These are phyloP conservation scores for Centroberyx gerrardi DNA, from an alignment of 2,797 vertebrate genomes.

Conservation along the genomic window DNA sequence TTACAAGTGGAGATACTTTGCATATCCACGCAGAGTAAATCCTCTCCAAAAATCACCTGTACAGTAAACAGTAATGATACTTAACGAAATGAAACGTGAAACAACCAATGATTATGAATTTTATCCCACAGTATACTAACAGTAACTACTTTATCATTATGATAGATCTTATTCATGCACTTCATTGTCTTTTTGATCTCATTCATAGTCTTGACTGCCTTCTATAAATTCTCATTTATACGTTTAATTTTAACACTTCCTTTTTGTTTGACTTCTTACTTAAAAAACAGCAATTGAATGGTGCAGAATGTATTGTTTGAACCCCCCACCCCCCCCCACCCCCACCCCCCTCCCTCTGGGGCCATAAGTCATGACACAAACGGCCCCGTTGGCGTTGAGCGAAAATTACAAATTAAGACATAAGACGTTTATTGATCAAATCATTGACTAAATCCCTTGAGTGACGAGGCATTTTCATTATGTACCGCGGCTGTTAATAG, in stretches of 20 bases:
- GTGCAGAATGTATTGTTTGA: neutral
- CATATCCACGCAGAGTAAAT: no score
- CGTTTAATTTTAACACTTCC: neutral
- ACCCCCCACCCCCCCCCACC: neutral
- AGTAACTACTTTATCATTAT: neutral
- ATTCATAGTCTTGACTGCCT: neutral
- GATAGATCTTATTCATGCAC: neutral
- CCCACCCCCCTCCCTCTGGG: conserved; percentile 4
- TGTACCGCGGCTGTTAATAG: conserved; percentile 53
- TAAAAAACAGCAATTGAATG: conserved; percentile 12
- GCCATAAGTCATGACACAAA: conserved; percentile 39
- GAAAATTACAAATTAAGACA: conserved; percentile 60
- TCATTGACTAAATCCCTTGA: conserved; percentile 51
- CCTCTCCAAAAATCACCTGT: no score
- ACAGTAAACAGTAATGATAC: no score
- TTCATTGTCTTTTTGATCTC: neutral
- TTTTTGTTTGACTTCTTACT: neutral
- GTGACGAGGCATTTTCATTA: conserved; percentile 64
- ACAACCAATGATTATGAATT: neutral
- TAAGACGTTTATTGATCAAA: conserved; percentile 66
- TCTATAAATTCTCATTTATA: neutral
- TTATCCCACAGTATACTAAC: neutral
- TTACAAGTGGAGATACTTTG: neutral
- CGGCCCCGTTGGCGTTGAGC: conserved; percentile 6
- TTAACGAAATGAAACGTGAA: no score